A percentile compares a stretch with the other conserved stretches of the same genome.
Evolutionary conservation across 2,797 vertebrate genomes (phyloP).

Genomic region (Monodelphis domestica): DNA sequence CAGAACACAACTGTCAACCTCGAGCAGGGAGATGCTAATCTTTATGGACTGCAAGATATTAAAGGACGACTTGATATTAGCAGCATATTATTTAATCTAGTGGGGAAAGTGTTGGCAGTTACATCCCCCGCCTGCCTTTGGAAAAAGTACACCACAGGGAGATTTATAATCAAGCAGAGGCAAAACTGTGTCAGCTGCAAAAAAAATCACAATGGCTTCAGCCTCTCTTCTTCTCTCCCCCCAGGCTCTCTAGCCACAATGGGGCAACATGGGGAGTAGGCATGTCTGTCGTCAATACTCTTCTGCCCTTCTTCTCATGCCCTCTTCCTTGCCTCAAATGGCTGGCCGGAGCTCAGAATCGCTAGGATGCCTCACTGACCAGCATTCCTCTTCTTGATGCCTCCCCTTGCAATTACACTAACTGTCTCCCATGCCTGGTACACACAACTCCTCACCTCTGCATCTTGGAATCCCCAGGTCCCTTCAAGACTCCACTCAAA

Average conservation of each 20-base stretch:
- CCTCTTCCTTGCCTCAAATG: neutral
- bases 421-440: neutral
- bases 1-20: neutral
- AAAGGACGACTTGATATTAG: neutral
- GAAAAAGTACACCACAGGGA: constrained; percentile 9
- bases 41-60: constrained; percentile 13
- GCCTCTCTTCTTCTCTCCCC: neutral
- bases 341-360: neutral
- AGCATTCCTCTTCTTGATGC: neutral
- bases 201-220: neutral
- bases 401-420: neutral
- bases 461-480: neutral
- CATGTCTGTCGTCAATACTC: neutral
- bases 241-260: neutral
- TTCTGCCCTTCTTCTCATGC: neutral
- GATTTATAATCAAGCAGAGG: constrained; percentile 14
- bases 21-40: constrained; percentile 5
- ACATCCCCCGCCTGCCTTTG: neutral
- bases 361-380: neutral
- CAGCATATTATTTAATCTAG: constrained; percentile 3
- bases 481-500: neutral
- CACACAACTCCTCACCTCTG: neutral
- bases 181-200: neutral
- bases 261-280: neutral
- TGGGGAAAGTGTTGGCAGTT: neutral